Evolutionary conservation across 2,888 invertebrate genomes (phyloP), one percentile per base, ranked within the genome.

Genomic region (Leptopilina myrica): DNA sequence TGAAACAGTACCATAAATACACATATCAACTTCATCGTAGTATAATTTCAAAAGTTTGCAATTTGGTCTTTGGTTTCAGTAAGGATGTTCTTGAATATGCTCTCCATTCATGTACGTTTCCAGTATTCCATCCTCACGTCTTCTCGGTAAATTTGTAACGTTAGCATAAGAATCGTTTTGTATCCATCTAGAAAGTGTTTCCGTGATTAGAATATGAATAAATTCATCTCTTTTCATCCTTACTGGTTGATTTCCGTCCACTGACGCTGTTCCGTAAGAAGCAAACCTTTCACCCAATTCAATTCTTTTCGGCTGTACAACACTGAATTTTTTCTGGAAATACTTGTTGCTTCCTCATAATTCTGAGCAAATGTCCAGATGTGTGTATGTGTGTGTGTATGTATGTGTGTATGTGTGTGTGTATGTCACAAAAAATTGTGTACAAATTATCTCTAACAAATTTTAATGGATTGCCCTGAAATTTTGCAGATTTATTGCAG

Each of bases 21-120:
- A 65, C 40, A 65, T 65, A 7, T 65, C 65, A 4, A 65, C 40
- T 65, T 65, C 65, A 40, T 65, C 65, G 14, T 5, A 65, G 7
- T n/a, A 33, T 14, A 65, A 65, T 40, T 14, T 65, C 12, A 65
- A 12, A 40, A 65, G 14, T 14, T 65, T 65, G 5, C 12, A 33
- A 65, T 12, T 7, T 6, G 33, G 65, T 65, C 65, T 65, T 0
- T 12, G 11, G 3, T 11, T 33, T 40, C 40, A 14, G n/a, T 40
- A 40, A 5, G 7, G 0, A 12, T 65, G 40, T 40, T 65, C n/a
- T n/a, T 65, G 33, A 6, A 65, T 14, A n/a, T 40, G 26, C 6
- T 5, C 43, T 40, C 65, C 40, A 40, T 65, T 40, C n/a, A 65
- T 40, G 14, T 65, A 65, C 6, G 40, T n/a, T 40, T 12, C 12